Evolutionary conservation across 2,113 vertebrate genomes (phyloP), one percentile per base, ranked within the genome.

Genomic region (Phylloscopus whistleri): DNA sequence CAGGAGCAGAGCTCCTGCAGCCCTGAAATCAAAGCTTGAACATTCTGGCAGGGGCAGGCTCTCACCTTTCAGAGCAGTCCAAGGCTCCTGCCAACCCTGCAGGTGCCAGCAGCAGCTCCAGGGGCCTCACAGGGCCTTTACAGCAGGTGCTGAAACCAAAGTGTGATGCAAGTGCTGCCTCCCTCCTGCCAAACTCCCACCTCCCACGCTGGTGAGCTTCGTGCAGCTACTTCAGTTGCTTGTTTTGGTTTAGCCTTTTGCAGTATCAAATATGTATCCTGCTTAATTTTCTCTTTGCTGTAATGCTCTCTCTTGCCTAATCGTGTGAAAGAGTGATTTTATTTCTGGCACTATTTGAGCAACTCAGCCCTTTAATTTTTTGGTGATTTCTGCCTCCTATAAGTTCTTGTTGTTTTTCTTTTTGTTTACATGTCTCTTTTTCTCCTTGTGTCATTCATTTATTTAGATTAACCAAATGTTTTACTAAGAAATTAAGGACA

Each of bases 381-480:
- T 58, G 13, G 21, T 52, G 46, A 52, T 24, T 77, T 67, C 28
- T 78, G 31, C 26, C 48, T 63, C 69, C 22, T 73, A 67, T 58
- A 8, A 1, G 46, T 44, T 83, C 27, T 46, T 66, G 60, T 30
- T 67, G 44, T 28, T 59, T 56, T 87, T 35, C 41, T 51, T 91
- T 70, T 77, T 18, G 37, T 27, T 90, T 70, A 9, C 3, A 11
- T 39, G 12, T 46, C 79, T 96, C 24, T 39, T 85, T 70, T 70
- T 69, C 91, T 93, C 74, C 67, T 41, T 76, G 56, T 89, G 66
- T 67, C 84, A 68, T 80, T 79, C 82, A 62, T 81, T 88, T 84
- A 70, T 90, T 83, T 90, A 52, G 39, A 55, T 80, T 73, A 85
- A 79, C 44, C 82, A 90, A 95, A 84, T 90, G 76, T 80, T 87